Evolutionary conservation across 2,888 invertebrate species (phyloP), one percentile per base, ranked within the genome.

Genomic region (Charanyca ferruginea): DNA sequence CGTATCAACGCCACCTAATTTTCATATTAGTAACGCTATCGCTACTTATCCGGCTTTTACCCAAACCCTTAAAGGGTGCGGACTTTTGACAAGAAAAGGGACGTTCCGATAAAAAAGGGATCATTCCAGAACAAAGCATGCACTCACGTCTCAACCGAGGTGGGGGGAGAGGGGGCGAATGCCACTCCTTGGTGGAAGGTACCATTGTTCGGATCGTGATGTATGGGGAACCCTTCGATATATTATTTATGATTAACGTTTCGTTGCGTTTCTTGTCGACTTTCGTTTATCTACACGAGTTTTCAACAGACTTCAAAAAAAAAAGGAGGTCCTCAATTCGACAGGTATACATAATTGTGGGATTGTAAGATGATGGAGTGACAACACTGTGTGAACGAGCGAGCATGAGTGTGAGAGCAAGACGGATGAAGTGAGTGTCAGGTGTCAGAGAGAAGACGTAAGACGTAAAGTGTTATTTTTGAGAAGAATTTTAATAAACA

Each of bases 101-200:
- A 51, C 53, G 35, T 28, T 23, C 54, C 62, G 80, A 77, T 80
- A 80, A 81, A 82, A 79, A 82, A 75, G 72, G 80, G 59, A 72
- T 59, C 32, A 47, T 58, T 66, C 32, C 49, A 49, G 77, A 77
- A 80, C 80, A 75, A 75, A 80, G 77, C 69, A 70, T 67, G 71
- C 69, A 72, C 71, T 80, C 63, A 77, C 58, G 51, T 16, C 38
- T 61, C 44, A 60, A 52, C 60, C 6, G 22, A 51, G 58, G 44
- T 47, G 59, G 22, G 18, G n/a, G 7, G 18, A 5, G n/a, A 3
- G 22, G 16, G 25, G 44, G 32, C 7, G 18, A 16, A 41, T 42
- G 47, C 53, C 42, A 47, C 60, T 57, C 49, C 32, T 51, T 60
- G 18, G 64, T 70, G 53, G 53, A 67, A 47, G 48, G 42, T 22